Base-by-base conservation (phyloP, 2,113 vertebrate genomes). In the Sander vitreus region DNA sequence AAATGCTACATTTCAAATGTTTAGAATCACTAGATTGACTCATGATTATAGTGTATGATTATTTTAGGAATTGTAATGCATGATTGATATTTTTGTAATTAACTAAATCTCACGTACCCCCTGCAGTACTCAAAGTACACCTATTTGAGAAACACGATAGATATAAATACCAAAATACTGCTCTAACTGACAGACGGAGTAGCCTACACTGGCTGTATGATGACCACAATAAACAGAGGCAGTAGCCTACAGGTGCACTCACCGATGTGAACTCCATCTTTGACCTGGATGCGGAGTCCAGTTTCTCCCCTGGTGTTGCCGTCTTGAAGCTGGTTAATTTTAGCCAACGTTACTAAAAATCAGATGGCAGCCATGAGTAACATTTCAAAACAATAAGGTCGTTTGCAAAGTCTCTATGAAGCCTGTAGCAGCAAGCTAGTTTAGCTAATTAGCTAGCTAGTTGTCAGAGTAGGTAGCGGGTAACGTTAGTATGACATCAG, bases 221-320 rank as follows among this genome's bases (percentile, higher is more conserved):
- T 6, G 60, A 55, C 6, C 12, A 27, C 19, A 8, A 19, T 27
- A 27, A 48, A 45, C 66, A 58, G 16, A 9, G 6, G 57, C 76
- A 36, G 50, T 39, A 57, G n/a, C 25, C 73, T 13, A 57, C 59
- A 76, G 36, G 19, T 58, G n/a, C 10, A 92, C 91, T 94, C 80
- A 94, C 93, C 90, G 86, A 47, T 60, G 88, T 67, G 50, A 92
- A 67, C 89, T 94, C 94, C 94, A 94, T 94, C 76, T 62, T 92
- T 47, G 86, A 83, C 25, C 60, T 2, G 68, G 91, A 69, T 54
- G 74, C 64, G 1, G 91, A 81, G 47, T 53, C 66, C 27, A 75
- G 23, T 0, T 89, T 84, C 75, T 71, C 68, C 30, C 33, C 74
- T 23, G 51, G 25, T 39, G n/a, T 71, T 1, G 85, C 80, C 73